Percentiles rank a stretch among this genome's conserved stretches.
These are phyloP conservation scores for Megathymus violae DNA, from an alignment of 1,140 invertebrate genomes.

Conservation along the genomic window DNA sequence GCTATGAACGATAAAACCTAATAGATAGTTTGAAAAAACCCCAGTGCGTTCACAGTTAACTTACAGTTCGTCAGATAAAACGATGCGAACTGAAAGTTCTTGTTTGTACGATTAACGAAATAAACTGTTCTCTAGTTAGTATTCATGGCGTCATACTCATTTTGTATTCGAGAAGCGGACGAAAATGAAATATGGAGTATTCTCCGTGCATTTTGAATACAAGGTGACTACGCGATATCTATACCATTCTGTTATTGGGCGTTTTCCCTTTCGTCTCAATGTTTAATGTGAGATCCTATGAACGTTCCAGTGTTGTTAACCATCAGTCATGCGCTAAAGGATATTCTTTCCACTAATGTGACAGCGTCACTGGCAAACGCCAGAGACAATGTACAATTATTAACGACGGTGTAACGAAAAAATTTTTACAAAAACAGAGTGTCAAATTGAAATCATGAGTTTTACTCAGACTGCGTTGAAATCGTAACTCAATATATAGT, in stretches of 20 bases:
- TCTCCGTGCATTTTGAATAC: slow-evolving; percentile 72
- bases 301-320: slow-evolving; percentile 17
- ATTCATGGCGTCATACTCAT: slow-evolving; percentile 76
- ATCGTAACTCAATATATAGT: not conserved
- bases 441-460: too few species aligned
- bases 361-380: not conserved
- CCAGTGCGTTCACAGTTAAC: slow-evolving; percentile 1
- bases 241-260: slow-evolving; percentile 38
- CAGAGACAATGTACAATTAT: too few species aligned
- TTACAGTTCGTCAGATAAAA: slow-evolving; percentile 49
- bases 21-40: slow-evolving; percentile 14
- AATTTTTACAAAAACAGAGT: too few species aligned
- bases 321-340: slow-evolving; percentile 8
- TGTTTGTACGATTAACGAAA: slow-evolving; percentile 80
- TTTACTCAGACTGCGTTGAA: not conserved
- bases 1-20: not conserved
- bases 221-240: slow-evolving; percentile 65
- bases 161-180: slow-evolving; percentile 71
- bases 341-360: not conserved
- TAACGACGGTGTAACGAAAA: too few species aligned
- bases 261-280: slow-evolving; percentile 20
- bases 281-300: slow-evolving; percentile 2
- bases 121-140: slow-evolving; percentile 78
- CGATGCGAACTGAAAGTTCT: slow-evolving; percentile 68
- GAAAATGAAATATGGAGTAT: slow-evolving; percentile 81